Evolutionary conservation across 2,113 vertebrate species (phyloP).

Genomic region (Phocoena sinus): DNA sequence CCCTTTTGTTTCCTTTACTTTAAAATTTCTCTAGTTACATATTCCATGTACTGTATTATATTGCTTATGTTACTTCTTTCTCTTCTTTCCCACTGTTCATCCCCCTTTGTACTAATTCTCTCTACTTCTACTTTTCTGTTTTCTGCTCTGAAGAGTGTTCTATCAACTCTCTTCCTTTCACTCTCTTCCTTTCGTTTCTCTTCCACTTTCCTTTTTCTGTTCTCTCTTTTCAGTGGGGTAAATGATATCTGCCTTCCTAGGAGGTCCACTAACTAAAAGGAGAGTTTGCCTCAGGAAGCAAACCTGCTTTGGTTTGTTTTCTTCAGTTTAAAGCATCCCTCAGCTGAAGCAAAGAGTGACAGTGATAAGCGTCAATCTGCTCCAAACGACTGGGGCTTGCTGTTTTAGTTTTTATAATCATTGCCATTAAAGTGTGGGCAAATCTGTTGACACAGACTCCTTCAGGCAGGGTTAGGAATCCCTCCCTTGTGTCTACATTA

Average conservation of each 20-base stretch:
- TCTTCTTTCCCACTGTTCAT: neutral
- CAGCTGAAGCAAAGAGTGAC: neutral
- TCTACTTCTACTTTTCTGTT: neutral
- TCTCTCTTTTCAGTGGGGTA: neutral
- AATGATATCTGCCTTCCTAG: neutral
- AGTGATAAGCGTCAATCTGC: neutral
- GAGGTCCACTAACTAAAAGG: neutral
- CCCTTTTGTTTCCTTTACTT: neutral
- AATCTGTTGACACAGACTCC: neutral
- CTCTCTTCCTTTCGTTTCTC: neutral
- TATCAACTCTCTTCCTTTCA: neutral
- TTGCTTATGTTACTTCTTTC: neutral
- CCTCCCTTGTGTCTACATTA: neutral
- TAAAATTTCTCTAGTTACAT: neutral
- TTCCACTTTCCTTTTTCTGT: neutral
- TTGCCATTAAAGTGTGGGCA: neutral
- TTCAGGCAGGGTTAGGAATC: neutral
- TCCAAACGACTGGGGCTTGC: neutral
- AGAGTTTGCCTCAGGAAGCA: neutral
- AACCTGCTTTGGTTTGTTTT: constrained; percentile 8
- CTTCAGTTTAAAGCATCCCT: neutral
- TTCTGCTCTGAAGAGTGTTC: neutral
- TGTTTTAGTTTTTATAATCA: constrained; percentile 27
- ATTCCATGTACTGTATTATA: neutral
- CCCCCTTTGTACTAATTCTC: neutral